Evolutionary conservation across 2,797 vertebrate species (phyloP).

Genomic region (Melanotaenia parkinsoni): DNA sequence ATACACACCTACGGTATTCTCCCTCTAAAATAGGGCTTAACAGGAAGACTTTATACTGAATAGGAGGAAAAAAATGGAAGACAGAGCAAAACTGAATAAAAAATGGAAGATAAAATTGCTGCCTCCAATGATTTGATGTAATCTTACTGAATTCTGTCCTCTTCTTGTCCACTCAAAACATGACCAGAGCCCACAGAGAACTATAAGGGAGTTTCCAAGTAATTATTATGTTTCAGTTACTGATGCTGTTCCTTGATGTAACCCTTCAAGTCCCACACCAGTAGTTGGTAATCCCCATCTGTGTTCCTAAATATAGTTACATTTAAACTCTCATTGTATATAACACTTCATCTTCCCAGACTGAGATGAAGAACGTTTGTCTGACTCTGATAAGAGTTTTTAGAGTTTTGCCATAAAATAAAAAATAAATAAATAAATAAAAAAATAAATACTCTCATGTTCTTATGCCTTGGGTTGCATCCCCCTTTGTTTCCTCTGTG

Average conservation of each 20-base stretch:
- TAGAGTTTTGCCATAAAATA: not conserved
- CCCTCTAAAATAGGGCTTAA: slow-evolving; percentile 22
- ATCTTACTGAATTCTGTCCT: not conserved
- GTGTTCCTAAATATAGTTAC: not conserved
- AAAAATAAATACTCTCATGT: not conserved
- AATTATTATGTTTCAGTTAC: slow-evolving; percentile 1
- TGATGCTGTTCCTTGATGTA: slow-evolving; percentile 16
- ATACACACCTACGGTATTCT: not conserved
- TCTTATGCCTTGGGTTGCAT: not conserved
- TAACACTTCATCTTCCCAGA: not conserved
- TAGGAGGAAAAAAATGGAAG: slow-evolving; percentile 14
- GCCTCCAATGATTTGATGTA: slow-evolving; percentile 1
- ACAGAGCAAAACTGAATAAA: slow-evolving; percentile 11
- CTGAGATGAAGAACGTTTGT: not conserved
- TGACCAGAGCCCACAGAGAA: slow-evolving; percentile 12
- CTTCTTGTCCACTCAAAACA: slow-evolving; percentile 22
- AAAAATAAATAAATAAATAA: not conserved
- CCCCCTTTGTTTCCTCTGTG: slow-evolving; percentile 26
- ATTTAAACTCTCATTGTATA: not conserved
- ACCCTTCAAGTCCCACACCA: slow-evolving; percentile 10
- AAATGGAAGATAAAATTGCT: not conserved
- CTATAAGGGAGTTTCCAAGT: not conserved
- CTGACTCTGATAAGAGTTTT: not conserved
- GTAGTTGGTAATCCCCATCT: not conserved
- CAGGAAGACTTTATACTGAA: slow-evolving; percentile 28